Evolutionary conservation across 1,140 invertebrate genomes (phyloP).

Genomic region (Latrodectus geometricus): DNA sequence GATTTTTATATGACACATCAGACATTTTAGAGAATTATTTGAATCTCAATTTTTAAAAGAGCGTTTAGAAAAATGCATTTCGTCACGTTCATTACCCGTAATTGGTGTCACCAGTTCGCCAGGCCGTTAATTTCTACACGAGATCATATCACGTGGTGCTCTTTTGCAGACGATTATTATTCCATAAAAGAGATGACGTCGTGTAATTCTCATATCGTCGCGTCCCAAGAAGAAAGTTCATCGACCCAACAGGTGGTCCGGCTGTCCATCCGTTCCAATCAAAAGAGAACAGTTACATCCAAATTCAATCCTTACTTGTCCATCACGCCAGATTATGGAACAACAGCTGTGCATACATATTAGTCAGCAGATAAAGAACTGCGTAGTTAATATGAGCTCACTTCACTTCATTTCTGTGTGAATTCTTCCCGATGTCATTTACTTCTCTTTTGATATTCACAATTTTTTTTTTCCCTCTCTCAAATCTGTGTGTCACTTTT

Average conservation of each 20-base stretch:
- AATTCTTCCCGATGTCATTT: too few relatives aligned
- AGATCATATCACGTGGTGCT: neutral
- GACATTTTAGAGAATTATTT: neutral
- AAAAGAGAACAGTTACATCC: constrained; percentile 26
- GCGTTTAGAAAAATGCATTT: neutral
- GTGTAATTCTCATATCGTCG: neutral
- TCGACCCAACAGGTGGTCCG: constrained; percentile 49
- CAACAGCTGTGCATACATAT: constrained; percentile 49
- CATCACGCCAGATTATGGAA: constrained; percentile 1
- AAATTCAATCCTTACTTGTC: neutral
- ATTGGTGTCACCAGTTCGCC: constrained; percentile 24
- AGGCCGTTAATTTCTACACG: constrained; percentile 5
- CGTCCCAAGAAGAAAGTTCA: constrained; percentile 40
- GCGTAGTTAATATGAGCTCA: neutral
- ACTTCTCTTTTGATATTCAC: too few relatives aligned
- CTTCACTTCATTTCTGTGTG: neutral
- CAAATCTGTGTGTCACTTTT: too few relatives aligned
- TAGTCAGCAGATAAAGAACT: constrained; percentile 14
- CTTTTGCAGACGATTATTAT: neutral
- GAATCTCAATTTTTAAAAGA: neutral
- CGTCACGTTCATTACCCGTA: constrained; percentile 18
- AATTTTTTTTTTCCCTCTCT: too few relatives aligned
- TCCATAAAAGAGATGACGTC: constrained; percentile 14
- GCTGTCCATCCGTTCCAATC: constrained; percentile 9
- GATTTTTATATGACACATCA: too few relatives aligned